phyloP scores from a whole-genome alignment of 2,888 invertebrate species.

The Arrhopalites spinosus region DNA sequence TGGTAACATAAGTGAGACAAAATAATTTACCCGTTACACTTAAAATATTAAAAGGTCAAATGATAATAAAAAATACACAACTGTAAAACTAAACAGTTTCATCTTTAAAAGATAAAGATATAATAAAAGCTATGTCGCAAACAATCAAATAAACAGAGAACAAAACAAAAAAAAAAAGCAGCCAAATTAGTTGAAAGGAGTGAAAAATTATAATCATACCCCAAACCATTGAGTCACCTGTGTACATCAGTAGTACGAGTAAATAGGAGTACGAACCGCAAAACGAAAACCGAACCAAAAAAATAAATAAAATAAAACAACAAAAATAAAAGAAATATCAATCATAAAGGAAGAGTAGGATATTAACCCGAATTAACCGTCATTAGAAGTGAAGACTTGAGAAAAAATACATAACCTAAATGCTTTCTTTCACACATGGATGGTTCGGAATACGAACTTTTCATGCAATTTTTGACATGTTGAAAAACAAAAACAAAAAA shows the following conservation, averaged over 20 bases:
- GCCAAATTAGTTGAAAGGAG: background rate
- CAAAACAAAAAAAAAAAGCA: conserved; percentile 18
- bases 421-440: too few relatives aligned
- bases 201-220: conserved; percentile 43
- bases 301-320: background rate
- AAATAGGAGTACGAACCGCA: background rate
- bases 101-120: background rate
- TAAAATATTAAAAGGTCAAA: too few relatives aligned
- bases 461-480: too few relatives aligned
- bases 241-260: background rate
- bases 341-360: background rate
- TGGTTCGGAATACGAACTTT: too few relatives aligned
- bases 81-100: too few relatives aligned
- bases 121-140: background rate
- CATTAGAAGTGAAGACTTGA: background rate
- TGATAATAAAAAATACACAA: too few relatives aligned
- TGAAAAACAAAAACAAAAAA: too few relatives aligned
- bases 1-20: too few relatives aligned
- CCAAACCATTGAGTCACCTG: conserved; percentile 56
- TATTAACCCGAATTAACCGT: background rate
- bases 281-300: conserved; percentile 59
- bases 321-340: background rate
- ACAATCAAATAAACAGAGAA: background rate
- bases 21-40: too few relatives aligned
- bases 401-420: too few relatives aligned